Conservation (phyloP, 2,113 vertebrate species). For the Scolopax mira region DNA sequence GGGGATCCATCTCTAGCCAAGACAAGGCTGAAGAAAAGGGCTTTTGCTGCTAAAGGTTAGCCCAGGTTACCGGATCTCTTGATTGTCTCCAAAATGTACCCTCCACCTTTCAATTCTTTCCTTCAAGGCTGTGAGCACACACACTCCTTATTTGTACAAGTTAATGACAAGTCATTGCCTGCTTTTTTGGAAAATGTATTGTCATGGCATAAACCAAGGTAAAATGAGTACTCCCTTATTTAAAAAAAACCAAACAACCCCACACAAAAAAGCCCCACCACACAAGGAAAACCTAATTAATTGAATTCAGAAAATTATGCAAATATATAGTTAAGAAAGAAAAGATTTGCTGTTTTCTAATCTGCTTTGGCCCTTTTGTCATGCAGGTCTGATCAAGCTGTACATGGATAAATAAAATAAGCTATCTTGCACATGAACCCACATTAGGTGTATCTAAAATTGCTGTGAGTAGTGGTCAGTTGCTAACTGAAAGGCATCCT, state of each 20-base stretch:
- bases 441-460: neutral
- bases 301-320: neutral
- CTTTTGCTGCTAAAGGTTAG: neutral
- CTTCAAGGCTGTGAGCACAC: neutral
- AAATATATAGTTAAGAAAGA: neutral
- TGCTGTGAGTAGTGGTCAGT: neutral
- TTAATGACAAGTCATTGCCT: neutral
- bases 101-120: neutral
- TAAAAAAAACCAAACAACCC: neutral
- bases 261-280: too few species aligned
- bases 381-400: neutral
- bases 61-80: rapidly evolving
- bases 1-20: neutral
- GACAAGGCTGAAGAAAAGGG: neutral
- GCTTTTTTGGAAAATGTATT: neutral
- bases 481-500: neutral
- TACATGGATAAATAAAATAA: neutral
- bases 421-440: rapidly evolving
- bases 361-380: neutral
- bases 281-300: neutral
- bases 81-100: neutral
- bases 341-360: neutral
- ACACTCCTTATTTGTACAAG: neutral
- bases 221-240: neutral
- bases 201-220: neutral